A percentile compares a stretch with the other conserved stretches of the same genome.
phyloP scores from a whole-genome alignment of 1,140 invertebrate genomes.

The Matsumurasca onukii region DNA sequence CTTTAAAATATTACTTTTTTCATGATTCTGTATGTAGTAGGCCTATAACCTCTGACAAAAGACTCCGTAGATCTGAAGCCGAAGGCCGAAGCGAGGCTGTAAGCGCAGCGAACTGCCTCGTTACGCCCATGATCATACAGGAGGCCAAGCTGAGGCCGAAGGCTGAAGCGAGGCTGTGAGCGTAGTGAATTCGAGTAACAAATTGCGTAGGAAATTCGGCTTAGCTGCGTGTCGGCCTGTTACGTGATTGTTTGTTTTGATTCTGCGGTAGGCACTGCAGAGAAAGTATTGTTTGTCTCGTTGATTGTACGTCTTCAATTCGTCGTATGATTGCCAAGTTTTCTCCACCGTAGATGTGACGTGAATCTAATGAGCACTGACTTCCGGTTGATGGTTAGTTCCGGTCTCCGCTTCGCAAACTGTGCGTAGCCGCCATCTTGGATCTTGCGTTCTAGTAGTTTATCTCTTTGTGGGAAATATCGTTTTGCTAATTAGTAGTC shows the following conservation, averaged over 20 bases:
- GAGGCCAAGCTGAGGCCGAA: no score
- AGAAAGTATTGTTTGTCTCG: neutral
- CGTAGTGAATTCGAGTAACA: no score
- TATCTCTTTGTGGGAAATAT: neutral
- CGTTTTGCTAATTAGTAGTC: neutral
- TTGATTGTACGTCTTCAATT: conserved; percentile 3
- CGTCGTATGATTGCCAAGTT: conserved; percentile 4
- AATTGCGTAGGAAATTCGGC: no score
- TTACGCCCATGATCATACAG: no score
- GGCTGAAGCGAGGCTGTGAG: no score
- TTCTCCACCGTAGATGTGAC: conserved; percentile 1
- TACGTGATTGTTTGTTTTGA: no score
- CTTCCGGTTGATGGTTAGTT: neutral
- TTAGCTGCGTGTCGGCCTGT: no score
- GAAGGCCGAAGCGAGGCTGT: no score
- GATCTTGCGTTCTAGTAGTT: neutral
- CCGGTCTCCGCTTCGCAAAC: neutral
- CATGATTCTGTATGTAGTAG: neutral
- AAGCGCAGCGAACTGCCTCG: no score
- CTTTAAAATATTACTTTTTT: neutral
- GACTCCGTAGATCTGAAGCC: no score
- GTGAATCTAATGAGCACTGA: conserved; percentile 12
- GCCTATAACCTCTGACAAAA: no score
- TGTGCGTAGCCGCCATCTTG: neutral
- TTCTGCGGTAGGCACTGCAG: neutral